Percentiles rank a stretch among this genome's conserved stretches.
phyloP scores from a whole-genome alignment of 2,797 vertebrate species.

The Rousettus madagascariensis region DNA sequence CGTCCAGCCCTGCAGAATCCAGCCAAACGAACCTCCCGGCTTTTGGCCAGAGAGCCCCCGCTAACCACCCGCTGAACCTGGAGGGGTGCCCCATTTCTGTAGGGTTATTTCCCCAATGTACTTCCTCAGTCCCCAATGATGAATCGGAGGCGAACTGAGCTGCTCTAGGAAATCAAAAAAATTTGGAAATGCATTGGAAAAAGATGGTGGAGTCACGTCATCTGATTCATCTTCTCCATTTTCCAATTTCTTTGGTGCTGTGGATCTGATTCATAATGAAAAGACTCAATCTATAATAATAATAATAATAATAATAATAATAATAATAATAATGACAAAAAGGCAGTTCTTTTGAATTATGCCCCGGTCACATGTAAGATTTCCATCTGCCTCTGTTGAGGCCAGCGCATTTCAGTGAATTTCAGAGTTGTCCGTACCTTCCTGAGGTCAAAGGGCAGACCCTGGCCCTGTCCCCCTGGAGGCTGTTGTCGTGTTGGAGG shows the following conservation, averaged over 20 bases:
- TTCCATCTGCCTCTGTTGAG: not conserved
- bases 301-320: too few species aligned
- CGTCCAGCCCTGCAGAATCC: not conserved
- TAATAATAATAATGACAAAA: not conserved
- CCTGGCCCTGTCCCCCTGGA: accelerated
- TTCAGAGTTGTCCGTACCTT: not conserved
- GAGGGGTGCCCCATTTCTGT: not conserved
- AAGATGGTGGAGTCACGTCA: not conserved
- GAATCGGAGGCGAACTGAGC: slow-evolving; percentile 67
- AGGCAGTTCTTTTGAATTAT: not conserved
- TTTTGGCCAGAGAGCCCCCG: not conserved
- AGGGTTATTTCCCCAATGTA: slow-evolving; percentile 71
- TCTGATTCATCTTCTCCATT: not conserved
- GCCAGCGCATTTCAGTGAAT: not conserved
- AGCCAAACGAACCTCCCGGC: accelerated
- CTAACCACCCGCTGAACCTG: accelerated
- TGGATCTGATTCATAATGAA: not conserved
- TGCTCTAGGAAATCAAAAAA: slow-evolving; percentile 78
- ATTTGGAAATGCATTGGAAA: slow-evolving; percentile 51
- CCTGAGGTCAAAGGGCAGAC: accelerated
- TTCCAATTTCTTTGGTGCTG: not conserved
- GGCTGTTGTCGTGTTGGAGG: not conserved
- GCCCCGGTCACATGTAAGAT: not conserved
- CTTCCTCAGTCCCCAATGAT: slow-evolving; percentile 71
- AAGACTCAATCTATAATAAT: not conserved